Evolutionary conservation across 1,140 invertebrate species (phyloP), one percentile per base, ranked within the genome.

Genomic region (Drosophila nannoptera): DNA sequence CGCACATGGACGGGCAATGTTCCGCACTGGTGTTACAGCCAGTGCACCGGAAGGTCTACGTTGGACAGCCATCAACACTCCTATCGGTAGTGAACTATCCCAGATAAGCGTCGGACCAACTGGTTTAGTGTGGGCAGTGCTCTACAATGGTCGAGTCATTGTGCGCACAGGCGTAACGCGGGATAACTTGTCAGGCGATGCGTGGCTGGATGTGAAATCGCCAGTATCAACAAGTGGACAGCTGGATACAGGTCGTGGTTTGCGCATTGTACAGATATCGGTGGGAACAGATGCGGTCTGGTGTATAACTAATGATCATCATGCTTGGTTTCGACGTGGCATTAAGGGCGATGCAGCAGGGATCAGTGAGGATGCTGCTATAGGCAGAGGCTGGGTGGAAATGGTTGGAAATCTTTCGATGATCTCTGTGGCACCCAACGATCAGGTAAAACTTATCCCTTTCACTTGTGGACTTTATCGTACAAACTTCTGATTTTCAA

Each of bases 281-380:
- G 95, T 97, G 14, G 97, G 97, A 4, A 92, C 91, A n/a, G 93
- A 95, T 91, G 91, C 94, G 4, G 94, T 97, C 6, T 98, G 97
- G 97, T 96, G 94, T 67, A 90, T 97, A 6, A 95, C 94, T 49
- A 93, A 95, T 78, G 94, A 97, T 87, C 93, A 94, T 60, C 93
- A 93, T 82, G 95, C 97, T n/a, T 97, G 96, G 96, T 97, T 97
- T 88, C 91, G 96, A 72, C 94, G 96, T 90, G 96, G 96, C 29
- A 92, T 97, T 22, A 93, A 94, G 88, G 93, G 94, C 5, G 93
- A 93, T 78, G 91, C 91, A 64, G 91, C 93, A 32, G 93, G 93
- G 14, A 90, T 92, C 58, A 94, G 93, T 75, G 94, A 95, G 89
- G 92, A 93, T 82, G 89, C 94, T 48, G 93, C 94, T 31, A 93